Evolutionary conservation across 30 jellyfish, hydroid and myxozoan species (phyloP).

Genomic region (Calvadosia cruxmelitensis): DNA sequence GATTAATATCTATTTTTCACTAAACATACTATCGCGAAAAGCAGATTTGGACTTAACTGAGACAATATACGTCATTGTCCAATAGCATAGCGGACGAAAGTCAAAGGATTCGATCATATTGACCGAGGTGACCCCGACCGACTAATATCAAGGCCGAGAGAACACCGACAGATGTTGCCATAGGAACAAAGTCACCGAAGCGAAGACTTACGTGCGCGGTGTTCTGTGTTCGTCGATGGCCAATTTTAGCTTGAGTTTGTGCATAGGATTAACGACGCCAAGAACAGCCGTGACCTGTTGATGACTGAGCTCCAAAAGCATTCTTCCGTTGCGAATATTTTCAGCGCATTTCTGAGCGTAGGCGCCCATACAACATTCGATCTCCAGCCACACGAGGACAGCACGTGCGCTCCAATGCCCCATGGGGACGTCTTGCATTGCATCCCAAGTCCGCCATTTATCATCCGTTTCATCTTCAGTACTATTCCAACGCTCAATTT

Average conservation of each 20-base stretch:
- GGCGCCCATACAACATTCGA: constrained; percentile 70
- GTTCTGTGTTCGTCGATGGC: constrained; percentile 49
- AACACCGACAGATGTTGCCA: neutral
- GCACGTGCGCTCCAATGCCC: constrained; percentile 73
- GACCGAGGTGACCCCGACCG: no score
- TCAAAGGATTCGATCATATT: no score
- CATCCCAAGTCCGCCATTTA: constrained; percentile 65
- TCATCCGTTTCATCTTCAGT: constrained; percentile 3
- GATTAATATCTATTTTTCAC: no score
- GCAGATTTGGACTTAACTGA: no score
- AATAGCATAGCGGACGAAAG: no score
- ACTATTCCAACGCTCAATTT: neutral
- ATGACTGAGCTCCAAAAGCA: constrained; percentile 39
- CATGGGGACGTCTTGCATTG: constrained; percentile 61
- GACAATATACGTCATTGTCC: no score
- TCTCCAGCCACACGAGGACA: constrained; percentile 53
- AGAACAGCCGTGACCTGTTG: constrained; percentile 31
- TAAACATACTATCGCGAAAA: no score
- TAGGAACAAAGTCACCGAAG: neutral
- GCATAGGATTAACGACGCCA: constrained; percentile 49
- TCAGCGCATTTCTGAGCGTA: constrained; percentile 39
- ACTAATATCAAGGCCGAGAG: no score
- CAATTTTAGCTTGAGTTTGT: constrained; percentile 27
- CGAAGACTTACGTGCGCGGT: constrained; percentile 39
- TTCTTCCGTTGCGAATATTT: constrained; percentile 39